Evolutionary conservation across 2,888 invertebrate species (phyloP).

Genomic region (Tenthredo mesomela): DNA sequence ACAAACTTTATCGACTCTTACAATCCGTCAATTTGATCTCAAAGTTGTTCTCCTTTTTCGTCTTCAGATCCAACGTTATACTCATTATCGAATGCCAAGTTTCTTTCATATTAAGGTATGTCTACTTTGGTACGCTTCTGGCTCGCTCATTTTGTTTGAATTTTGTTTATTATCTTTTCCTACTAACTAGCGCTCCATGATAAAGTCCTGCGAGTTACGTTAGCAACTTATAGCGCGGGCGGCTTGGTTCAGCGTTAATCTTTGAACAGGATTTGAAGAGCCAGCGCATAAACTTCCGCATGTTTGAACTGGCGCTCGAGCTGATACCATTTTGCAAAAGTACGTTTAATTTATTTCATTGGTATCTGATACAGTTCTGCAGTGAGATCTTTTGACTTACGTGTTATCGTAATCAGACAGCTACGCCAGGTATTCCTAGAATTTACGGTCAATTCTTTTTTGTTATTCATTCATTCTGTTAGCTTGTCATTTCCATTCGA

Average conservation of each 20-base stretch:
- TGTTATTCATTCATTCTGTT: not conserved
- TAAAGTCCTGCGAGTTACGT: conserved; percentile 33
- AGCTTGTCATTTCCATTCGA: not conserved
- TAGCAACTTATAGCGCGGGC: not conserved
- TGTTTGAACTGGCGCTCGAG: conserved; percentile 26
- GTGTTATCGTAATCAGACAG: not conserved
- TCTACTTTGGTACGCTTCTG: not conserved
- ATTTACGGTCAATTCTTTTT: not conserved
- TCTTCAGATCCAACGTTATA: not conserved
- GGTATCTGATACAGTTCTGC: not conserved
- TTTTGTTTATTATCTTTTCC: not conserved
- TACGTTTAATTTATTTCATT: not conserved
- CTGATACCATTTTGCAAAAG: conserved; percentile 33
- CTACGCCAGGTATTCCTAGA: not conserved
- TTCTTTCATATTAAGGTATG: not conserved
- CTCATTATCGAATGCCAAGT: conserved; percentile 12
- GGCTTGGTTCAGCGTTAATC: conserved; percentile 40
- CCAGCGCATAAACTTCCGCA: conserved; percentile 28
- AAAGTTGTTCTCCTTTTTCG: conserved; percentile 2
- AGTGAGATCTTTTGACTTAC: not conserved
- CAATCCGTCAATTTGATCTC: conserved; percentile 13
- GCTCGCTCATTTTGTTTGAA: not conserved
- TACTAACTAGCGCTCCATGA: not conserved
- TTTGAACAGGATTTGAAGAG: conserved; percentile 38
- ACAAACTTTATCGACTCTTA: conserved; percentile 17